Percentiles rank a stretch among this genome's conserved stretches.
phyloP scores from a whole-genome alignment of 2,797 vertebrate species.

The Pyrocephalus nanus region DNA sequence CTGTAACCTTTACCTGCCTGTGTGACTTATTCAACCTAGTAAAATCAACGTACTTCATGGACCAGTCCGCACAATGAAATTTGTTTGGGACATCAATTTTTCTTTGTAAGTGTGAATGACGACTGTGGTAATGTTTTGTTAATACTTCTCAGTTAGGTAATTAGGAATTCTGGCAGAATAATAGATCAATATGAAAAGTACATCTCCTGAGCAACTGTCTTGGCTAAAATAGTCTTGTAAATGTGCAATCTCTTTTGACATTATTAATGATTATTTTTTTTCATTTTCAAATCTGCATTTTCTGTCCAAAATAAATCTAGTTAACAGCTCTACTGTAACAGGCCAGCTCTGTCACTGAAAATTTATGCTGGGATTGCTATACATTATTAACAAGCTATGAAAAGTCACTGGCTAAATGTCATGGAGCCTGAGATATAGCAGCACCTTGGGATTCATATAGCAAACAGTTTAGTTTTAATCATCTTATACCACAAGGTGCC shows the following conservation, averaged over 20 bases:
- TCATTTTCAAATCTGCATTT: slow-evolving; percentile 67
- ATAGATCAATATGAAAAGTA: background rate
- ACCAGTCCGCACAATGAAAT: background rate
- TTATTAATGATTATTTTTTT: slow-evolving; percentile 34
- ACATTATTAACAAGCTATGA: slow-evolving; percentile 83
- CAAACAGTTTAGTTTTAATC: slow-evolving; percentile 84
- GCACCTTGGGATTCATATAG: slow-evolving; percentile 79
- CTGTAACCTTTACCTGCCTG: background rate
- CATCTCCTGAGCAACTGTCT: background rate
- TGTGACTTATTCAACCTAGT: background rate
- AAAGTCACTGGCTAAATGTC: slow-evolving; percentile 81
- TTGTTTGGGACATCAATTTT: background rate
- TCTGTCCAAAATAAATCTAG: slow-evolving; percentile 78
- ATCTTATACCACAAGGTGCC: slow-evolving; percentile 75
- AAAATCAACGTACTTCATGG: background rate
- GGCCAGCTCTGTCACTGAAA: slow-evolving; percentile 74
- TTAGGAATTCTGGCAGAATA: background rate
- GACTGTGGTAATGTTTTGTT: background rate
- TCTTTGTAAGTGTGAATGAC: background rate
- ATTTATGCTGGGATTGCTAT: slow-evolving; percentile 77
- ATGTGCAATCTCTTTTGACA: slow-evolving; percentile 49
- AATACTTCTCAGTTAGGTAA: background rate
- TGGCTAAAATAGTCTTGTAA: slow-evolving; percentile 3
- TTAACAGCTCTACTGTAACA: slow-evolving; percentile 79
- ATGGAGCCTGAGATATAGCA: slow-evolving; percentile 73